Evolutionary conservation across 2,113 vertebrate genomes (phyloP), one percentile per base, ranked within the genome.

Genomic region (Sarotherodon lohbergeri): DNA sequence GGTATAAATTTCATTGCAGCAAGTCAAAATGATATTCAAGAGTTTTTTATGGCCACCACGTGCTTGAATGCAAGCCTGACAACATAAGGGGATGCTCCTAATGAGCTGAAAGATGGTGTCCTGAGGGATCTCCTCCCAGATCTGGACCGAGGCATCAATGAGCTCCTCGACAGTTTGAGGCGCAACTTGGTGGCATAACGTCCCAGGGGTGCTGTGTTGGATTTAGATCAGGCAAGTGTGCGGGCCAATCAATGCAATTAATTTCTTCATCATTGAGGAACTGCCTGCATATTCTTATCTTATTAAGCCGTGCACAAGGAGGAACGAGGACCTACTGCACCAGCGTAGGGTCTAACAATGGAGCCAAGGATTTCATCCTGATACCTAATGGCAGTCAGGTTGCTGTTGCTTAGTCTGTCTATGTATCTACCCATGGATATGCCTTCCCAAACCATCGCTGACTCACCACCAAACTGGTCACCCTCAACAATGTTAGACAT

Each of bases 21-120:
- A 43, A 71, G 19, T 68, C 2, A 68, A 24, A 71, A 24, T 41
- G 19, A 22, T 24, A 4, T n/a, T 43, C 0, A 0, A n/a, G 9
- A 4, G 66, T 16, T 0, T 19, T 19, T 6, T 50, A 17, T 50
- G 48, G 48, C 48, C 48, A 17, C 48, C 48, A 19, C 7, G 7
- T 50, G 48, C 16, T 19, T 19, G 48, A 17, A 7, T 19, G 16
- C 14, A 8, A 19, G 48, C 48, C 48, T 50, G 48, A 50, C 7
- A 50, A 8, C 16, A 17, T 50, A 14, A 9, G n/a, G 36, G 36
- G 36, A 24, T 41, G 36, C 63, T 22, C 63, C n/a, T 68, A 68
- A 68, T 68, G 36, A 68, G 36, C 11, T 68, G 12, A 68, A 36
- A 41, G 63, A 24, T 68, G 36, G 63, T 68, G 63, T 41, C 36